Base-by-base conservation (phyloP, 2,113 vertebrate species). In the Leptocoma aspasia region DNA sequence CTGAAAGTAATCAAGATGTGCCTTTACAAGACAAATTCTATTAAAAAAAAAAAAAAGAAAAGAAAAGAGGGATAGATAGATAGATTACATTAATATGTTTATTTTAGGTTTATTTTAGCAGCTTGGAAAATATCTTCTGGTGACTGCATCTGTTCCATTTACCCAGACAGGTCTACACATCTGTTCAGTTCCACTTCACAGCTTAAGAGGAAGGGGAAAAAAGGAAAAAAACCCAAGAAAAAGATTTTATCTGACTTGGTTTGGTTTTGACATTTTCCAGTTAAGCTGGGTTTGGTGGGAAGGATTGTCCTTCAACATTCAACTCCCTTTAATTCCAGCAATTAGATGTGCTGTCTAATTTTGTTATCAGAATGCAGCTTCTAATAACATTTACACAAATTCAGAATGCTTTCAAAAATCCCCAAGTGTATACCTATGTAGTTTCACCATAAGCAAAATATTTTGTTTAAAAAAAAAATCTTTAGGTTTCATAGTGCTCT, bases 31-130 rank as follows among this genome's bases (percentile, higher is more conserved):
- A 56, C 2, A 56, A 2, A 18, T 24, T 60, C 35, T 68, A 59
- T 14, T 23, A 3, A 31, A 64, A 60, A 64, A 61, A 31, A 33
- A 27, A 10, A 30, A 2, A 19, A 1, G 6, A 1, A 16, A 7
- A 39, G 3, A 10, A 24, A 1, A 11, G 7, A n/a, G 2, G n/a
- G n/a, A n/a, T n/a, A 44, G 11, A 35, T 0, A 39, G 7, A 15
- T 1, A 18, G 7, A 31, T 42, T 16, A 73, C 3, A 45, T 27
- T 17, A 41, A 31, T 28, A 61, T 9, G 5, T 44, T 85, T 30
- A 24, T 50, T 80, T 92, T 78, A n/a, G 11, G 8, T 77, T 89
- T 45, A 39, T 72, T 87, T 94, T 60, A 82, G 9, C 24, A 76
- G n/a, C 26, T 44, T 54, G 64, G 60, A 85, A 89, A 87, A 35